Base-by-base conservation (phyloP, 1,140 invertebrate genomes). In the Steinernema feltiae region DNA sequence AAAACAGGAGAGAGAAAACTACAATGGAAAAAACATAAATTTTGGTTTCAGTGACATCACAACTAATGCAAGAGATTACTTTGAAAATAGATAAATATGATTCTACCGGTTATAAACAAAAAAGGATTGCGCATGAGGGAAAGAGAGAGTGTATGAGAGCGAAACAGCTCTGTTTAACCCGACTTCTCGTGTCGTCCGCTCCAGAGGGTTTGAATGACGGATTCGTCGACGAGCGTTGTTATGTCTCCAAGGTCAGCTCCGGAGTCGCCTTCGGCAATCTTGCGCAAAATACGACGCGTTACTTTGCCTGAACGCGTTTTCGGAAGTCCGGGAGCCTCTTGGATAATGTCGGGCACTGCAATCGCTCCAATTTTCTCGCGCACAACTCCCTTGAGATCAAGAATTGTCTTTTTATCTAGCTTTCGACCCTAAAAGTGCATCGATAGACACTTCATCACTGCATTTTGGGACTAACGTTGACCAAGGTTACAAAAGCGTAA, bases 241-340 rank as follows among this genome's bases (percentile, higher is more conserved):
- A 91, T 91, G 86, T 98, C 95, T 1, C 96, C 96, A 69, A 98
- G 90, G 79, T 97, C 91, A 31, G 87, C 88, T 80, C 96, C 93
- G 53, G 92, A 92, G 0, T 92, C 88, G n/a, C 86, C 82, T 75
- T 83, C 82, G 0, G 96, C 95, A 12, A 98, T 92, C 89, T 98
- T 97, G 70, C 94, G 89, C 29, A 98, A 87, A 72, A 98, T 92
- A 79, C 97, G 89, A 48, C 97, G 90, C 94, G 98, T 98, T 48
- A 98, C 98, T 88, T 99, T 99, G 2, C 97, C 97, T 1, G 95
- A 97, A 41, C 96, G 90, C 0, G 97, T 98, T 88, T 99, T 99
- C 0, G 97, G 96, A 70, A 99, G 88, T 1, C 91, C 92, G 3
- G 94, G 93, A 1, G 94, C 94, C 84, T 93, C 90, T 82, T 98